phyloP scores from a whole-genome alignment of 2,797 vertebrate genomes.

The Holocentrus rufus region DNA sequence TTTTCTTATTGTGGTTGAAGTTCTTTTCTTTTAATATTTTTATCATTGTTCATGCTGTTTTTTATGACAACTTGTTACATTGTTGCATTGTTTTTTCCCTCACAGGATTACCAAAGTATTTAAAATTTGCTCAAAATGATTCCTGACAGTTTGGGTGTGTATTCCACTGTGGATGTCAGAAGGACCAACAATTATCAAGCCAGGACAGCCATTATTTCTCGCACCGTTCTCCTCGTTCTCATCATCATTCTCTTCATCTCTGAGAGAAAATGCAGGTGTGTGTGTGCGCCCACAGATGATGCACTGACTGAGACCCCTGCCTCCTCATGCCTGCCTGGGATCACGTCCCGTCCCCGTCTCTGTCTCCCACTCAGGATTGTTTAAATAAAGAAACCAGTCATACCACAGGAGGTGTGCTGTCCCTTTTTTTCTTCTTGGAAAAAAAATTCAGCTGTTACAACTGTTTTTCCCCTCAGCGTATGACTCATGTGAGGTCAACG shows the following conservation, averaged over 20 bases:
- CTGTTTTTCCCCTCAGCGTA: conserved; percentile 1
- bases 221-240: no score
- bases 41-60: neutral
- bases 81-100: neutral
- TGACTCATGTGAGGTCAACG: conserved; percentile 47
- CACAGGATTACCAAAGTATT: neutral
- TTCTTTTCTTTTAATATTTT: neutral
- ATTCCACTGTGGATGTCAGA: neutral
- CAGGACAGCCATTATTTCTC: no score
- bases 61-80: neutral
- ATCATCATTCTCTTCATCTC: no score
- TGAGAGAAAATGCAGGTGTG: no score
- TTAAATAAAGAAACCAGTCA: neutral
- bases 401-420: neutral
- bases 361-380: neutral
- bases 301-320: no score
- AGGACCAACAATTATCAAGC: neutral
- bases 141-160: neutral
- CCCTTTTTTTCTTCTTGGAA: neutral
- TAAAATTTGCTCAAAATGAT: neutral
- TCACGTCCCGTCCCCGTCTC: no score
- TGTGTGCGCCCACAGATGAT: no score
- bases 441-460: conserved; percentile 16
- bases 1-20: neutral
- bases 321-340: no score